Conservation (phyloP, 2,113 vertebrate genomes). For the Notothenia rossii region DNA sequence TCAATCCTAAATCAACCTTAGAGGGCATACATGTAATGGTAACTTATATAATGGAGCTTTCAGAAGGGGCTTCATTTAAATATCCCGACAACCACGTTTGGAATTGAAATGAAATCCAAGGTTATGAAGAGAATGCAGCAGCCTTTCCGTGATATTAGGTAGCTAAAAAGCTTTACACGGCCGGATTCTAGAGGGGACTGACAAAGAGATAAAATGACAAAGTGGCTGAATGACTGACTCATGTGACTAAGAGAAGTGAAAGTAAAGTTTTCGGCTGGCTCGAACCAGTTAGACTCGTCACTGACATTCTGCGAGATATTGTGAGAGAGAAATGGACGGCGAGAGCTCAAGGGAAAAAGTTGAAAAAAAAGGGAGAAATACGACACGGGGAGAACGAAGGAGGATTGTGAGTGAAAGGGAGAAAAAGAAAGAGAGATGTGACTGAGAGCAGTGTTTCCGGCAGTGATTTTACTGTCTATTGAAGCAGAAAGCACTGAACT, state of each 20-base stretch:
- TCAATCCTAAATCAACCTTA: slow-evolving; percentile 17
- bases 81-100: neutral
- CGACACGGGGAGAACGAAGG: slow-evolving; percentile 15
- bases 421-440: slow-evolving; percentile 45
- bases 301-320: slow-evolving; percentile 57
- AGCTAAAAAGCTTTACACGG: slow-evolving; percentile 52
- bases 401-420: slow-evolving; percentile 31
- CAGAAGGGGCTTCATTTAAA: neutral
- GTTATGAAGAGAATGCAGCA: neutral
- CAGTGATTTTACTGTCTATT: slow-evolving; percentile 79
- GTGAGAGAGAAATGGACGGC: slow-evolving; percentile 13
- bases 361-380: slow-evolving; percentile 8
- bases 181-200: slow-evolving; percentile 13
- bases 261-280: slow-evolving; percentile 29
- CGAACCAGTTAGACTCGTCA: slow-evolving; percentile 20
- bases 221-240: slow-evolving; percentile 49
- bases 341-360: slow-evolving; percentile 19
- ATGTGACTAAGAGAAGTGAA: slow-evolving; percentile 30
- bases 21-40: neutral
- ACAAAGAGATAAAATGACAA: slow-evolving; percentile 41
- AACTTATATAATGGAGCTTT: slow-evolving; percentile 9
- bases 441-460: slow-evolving; percentile 73
- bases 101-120: slow-evolving; percentile 24
- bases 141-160: slow-evolving; percentile 6
- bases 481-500: slow-evolving; percentile 81